Base-by-base conservation (phyloP, 2,888 invertebrate species). In the Parochlus steinenii region DNA sequence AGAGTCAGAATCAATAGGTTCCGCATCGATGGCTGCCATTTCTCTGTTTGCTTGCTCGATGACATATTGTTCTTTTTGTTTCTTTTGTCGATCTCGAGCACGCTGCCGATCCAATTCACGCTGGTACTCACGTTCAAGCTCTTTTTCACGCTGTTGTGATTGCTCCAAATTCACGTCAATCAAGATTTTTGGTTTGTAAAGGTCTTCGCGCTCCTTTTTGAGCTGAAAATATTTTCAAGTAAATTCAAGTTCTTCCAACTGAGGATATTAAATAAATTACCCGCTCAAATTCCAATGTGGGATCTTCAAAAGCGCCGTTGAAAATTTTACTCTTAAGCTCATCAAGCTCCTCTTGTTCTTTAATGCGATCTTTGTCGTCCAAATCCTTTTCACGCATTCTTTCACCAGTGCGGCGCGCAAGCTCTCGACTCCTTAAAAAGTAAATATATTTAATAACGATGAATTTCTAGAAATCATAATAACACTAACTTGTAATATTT, bases 341-440 rank as follows among this genome's bases (percentile, higher is more conserved):
- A 44, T 79, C 81, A 42, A 93, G 66, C 62, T 93, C 90, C 47
- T 78, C 79, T 49, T 74, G 76, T 58, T 98, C 97, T 48, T 76
- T 79, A 48, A 76, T 74, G 11, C 93, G 66, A 62, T 98, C 97
- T 47, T 85, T 73, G 30, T 74, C 78, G 60, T 98, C 98, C 6
- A 71, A 66, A 55, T 92, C 90, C 5, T 90, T 83, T 61, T 98
- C 98, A 44, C 86, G 76, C 43, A 93, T 87, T 43, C 95, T 69
- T 52, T 90, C 90, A 22, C 82, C 80, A 38, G 93, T 65, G n/a
- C 95, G 71, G 41, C 86, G 73, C 54, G 83, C 81, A 44, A 98
- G 63, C 55, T 90, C 89, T 53, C 86, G 77, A 37, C 86, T 83
- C 52, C 74, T 74, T 49, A 23, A 48, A 49, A 43, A 37, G 40